Evolutionary conservation across 2,888 invertebrate genomes (phyloP), one percentile per base, ranked within the genome.

Genomic region (Eupithecia pulchellata): DNA sequence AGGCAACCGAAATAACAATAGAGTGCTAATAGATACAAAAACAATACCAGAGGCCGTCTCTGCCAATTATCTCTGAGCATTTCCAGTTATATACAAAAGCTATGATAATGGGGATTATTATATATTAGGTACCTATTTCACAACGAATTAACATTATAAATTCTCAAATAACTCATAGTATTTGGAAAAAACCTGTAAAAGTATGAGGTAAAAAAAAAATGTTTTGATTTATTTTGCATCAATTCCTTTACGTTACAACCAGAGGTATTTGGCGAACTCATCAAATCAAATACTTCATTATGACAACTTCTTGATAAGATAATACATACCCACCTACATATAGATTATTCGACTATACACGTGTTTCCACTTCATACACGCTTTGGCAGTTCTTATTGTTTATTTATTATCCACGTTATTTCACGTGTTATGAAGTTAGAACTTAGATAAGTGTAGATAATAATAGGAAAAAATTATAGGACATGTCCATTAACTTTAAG

Each of bases 331-430:
- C 29, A 57, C 17, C 1, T 17, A 57, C 4, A 29, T 1, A 17
- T 27, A 14, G 57, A 25, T 57, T 29, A 57, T 57, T 57, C 57
- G 13, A 57, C n/a, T 27, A 17, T 66, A 69, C 81, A 83, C 82
- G 81, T 82, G 82, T 79, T 69, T 66, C 42, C 55, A 64, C 25
- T 69, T 29, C 65, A 73, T 61, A 77, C 80, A 84, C 76, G 82
- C 81, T 84, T 87, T 89, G 89, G 88, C 88, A 88, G 74, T 73
- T 67, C 65, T 72, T 62, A 77, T 79, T 84, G 84, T 88, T 87
- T 89, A 84, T 86, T 84, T 84, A 81, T 85, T 81, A 79, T 83
- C 83, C 84, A 78, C 76, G 63, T 68, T 66, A 55, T 39, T 71
- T 62, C 83, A 83, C 85, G 83, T 85, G 82, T 67, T 74, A 42